phyloP scores from a whole-genome alignment of 2,797 vertebrate genomes.

The Alauda arvensis region DNA sequence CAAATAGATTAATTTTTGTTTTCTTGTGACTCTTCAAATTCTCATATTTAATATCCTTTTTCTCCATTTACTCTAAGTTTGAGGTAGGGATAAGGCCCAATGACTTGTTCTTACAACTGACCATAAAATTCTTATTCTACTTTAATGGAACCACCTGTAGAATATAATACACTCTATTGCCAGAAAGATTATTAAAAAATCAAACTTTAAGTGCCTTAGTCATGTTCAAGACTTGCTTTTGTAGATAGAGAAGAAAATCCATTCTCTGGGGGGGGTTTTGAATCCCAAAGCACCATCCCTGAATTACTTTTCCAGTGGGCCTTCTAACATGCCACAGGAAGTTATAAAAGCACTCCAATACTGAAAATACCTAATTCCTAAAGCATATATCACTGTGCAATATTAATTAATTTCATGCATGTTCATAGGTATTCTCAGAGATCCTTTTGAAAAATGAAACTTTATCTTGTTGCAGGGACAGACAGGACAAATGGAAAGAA shows the following conservation, averaged over 20 bases:
- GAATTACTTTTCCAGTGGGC: not conserved
- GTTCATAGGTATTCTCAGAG: not conserved
- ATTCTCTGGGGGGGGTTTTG: not conserved
- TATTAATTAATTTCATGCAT: not conserved
- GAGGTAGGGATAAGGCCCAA: not conserved
- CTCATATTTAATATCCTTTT: not conserved
- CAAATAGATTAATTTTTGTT: not conserved
- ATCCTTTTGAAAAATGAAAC: not conserved
- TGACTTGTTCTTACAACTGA: not conserved
- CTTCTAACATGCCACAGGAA: not conserved
- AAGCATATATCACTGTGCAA: not conserved
- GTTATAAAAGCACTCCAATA: not conserved
- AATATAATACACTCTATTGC: not conserved
- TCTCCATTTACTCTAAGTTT: not conserved
- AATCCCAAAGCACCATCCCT: not conserved
- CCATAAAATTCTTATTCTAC: not conserved
- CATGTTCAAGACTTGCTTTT: not conserved
- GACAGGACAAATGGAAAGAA: not conserved
- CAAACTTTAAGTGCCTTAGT: not conserved
- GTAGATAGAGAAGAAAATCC: not conserved
- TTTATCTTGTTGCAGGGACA: not conserved
- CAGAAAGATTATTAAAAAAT: not conserved
- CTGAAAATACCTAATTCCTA: not conserved
- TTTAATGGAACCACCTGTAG: not conserved
- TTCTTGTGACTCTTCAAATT: not conserved